These are phyloP conservation scores for Diaperis boleti DNA, from an alignment of 2,888 invertebrate species.

Conservation along the genomic window DNA sequence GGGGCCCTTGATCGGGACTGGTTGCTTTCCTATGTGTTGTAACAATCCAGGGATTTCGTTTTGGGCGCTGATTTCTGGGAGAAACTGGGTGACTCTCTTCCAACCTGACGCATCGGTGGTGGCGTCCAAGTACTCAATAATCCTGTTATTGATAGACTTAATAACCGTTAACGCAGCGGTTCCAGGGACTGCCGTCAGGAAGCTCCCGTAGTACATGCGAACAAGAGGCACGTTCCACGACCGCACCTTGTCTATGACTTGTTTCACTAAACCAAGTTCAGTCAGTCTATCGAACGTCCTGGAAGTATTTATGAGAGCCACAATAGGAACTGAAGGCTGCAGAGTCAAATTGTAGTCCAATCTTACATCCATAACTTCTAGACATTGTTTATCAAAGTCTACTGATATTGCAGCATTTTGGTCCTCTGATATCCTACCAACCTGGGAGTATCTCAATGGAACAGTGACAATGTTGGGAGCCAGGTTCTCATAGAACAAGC, in stretches of 20 bases:
- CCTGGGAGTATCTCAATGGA: conserved; percentile 10
- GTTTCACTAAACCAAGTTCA: conserved; percentile 40
- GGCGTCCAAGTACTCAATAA: conserved; percentile 72
- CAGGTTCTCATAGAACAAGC: conserved; percentile 62
- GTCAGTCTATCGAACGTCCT: conserved; percentile 1
- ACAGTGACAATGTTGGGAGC: conserved; percentile 11
- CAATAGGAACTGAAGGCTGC: conserved; percentile 15
- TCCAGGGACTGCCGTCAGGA: conserved; percentile 64
- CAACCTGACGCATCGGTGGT: conserved; percentile 69
- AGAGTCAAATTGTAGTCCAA: neutral
- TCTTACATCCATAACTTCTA: conserved; percentile 11
- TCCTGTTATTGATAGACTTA: conserved; percentile 66
- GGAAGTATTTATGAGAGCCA: conserved; percentile 13
- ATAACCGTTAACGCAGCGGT: conserved; percentile 73
- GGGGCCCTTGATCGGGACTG: conserved; percentile 57
- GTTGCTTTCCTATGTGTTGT: conserved; percentile 9
- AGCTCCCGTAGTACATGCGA: conserved; percentile 64
- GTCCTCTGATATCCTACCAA: neutral
- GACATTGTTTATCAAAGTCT: conserved; percentile 51
- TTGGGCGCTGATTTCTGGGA: conserved; percentile 10
- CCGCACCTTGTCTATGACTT: conserved; percentile 13
- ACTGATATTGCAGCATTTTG: conserved; percentile 61
- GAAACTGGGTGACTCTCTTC: conserved; percentile 43
- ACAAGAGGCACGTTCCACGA: conserved; percentile 1
- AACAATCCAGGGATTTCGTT: conserved; percentile 21